Evolutionary conservation across 2,113 vertebrate species (phyloP).

Genomic region (Chaetodon trifascialis): DNA sequence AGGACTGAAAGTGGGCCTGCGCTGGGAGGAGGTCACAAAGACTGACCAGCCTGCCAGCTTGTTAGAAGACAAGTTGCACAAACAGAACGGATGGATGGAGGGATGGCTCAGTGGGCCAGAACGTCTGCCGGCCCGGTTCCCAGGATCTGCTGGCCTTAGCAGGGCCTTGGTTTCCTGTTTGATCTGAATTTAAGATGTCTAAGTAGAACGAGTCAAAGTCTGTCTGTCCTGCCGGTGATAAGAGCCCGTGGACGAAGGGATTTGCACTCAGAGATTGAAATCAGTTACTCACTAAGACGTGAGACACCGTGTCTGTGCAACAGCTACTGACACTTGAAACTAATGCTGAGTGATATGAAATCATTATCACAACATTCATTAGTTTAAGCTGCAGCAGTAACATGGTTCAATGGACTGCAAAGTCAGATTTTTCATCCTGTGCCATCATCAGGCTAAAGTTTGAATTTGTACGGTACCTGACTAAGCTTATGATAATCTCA

Average conservation of each 20-base stretch:
- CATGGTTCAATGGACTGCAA: too few relatives aligned
- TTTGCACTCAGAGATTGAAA: neutral
- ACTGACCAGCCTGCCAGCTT: slow-evolving; percentile 38
- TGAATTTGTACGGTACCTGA: neutral
- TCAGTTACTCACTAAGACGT: neutral
- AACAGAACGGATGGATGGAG: slow-evolving; percentile 12
- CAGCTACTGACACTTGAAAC: neutral
- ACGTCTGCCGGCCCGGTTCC: slow-evolving; percentile 32
- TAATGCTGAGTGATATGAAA: accelerated
- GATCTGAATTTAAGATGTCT: slow-evolving; percentile 30
- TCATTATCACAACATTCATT: neutral
- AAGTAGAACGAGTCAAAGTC: neutral
- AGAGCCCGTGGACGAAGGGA: neutral
- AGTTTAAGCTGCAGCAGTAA: neutral
- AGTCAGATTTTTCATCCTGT: neutral
- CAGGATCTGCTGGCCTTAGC: slow-evolving; percentile 34
- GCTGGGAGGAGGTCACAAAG: slow-evolving; percentile 29
- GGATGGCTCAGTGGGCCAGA: slow-evolving; percentile 45
- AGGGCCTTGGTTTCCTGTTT: neutral
- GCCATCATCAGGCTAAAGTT: neutral
- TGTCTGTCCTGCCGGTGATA: neutral
- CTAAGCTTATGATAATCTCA: neutral
- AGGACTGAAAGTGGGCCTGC: slow-evolving; percentile 2
- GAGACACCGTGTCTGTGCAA: neutral
- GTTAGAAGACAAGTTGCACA: slow-evolving; percentile 33